Conservation (phyloP, 2,113 vertebrate species). For the Apeltes quadracus region DNA sequence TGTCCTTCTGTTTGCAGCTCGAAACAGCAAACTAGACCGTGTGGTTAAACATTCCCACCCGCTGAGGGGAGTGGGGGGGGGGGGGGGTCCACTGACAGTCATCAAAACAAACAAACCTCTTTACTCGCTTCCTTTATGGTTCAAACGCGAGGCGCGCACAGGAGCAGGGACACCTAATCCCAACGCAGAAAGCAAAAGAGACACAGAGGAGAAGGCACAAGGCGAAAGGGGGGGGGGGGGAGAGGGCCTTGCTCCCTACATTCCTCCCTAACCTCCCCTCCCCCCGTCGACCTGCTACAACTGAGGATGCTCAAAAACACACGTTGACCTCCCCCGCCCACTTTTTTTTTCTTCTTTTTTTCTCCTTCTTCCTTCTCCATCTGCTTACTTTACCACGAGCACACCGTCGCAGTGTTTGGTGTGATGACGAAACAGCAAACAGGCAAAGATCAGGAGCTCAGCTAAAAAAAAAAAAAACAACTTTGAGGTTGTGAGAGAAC, state of each 20-base stretch:
- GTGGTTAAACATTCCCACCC: slow-evolving; percentile 69
- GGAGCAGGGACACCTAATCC: slow-evolving; percentile 70
- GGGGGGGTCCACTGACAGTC: slow-evolving; percentile 53
- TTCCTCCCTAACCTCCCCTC: slow-evolving; percentile 83
- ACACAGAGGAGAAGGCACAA: slow-evolving; percentile 28
- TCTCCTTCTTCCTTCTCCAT: slow-evolving; percentile 2
- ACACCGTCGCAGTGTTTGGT: slow-evolving; percentile 37
- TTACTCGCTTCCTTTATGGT: slow-evolving; percentile 50
- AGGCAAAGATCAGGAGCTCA: slow-evolving; percentile 8
- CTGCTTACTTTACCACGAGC: slow-evolving; percentile 52
- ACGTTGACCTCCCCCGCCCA: slow-evolving; percentile 34
- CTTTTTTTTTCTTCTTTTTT: not conserved
- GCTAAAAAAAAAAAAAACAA: not conserved
- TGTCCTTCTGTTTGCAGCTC: slow-evolving; percentile 47
- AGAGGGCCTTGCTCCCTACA: slow-evolving; percentile 85
- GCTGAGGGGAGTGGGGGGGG: slow-evolving; percentile 27
- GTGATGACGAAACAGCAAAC: slow-evolving; percentile 45
- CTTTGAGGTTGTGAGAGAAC: not conserved
- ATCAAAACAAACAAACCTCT: slow-evolving; percentile 70
- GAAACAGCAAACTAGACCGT: slow-evolving; percentile 57
- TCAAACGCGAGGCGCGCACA: slow-evolving; percentile 61
- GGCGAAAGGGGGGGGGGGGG: slow-evolving; percentile 33
- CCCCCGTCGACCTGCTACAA: slow-evolving; percentile 82
- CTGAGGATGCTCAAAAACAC: slow-evolving; percentile 80
- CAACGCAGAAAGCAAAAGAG: slow-evolving; percentile 41